Percentiles rank a stretch among this genome's conserved stretches.
These are phyloP conservation scores for Pseudachorutes palmiensis DNA, from an alignment of 1,140 invertebrate species.

Conservation along the genomic window DNA sequence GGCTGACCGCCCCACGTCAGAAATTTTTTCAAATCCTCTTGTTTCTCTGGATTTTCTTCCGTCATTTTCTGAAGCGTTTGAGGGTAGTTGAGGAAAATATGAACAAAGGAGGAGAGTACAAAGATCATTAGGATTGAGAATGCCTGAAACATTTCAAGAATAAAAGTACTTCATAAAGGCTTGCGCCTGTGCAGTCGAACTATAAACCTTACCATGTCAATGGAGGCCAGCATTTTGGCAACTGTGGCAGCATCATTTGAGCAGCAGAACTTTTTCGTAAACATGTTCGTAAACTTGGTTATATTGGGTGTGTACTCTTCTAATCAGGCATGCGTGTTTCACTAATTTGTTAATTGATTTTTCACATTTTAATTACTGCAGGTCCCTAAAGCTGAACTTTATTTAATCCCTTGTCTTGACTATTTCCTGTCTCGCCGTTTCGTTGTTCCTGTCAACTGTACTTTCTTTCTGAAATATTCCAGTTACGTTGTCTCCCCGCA, in stretches of 20 bases:
- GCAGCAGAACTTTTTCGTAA: constrained; percentile 14
- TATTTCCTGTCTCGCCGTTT: too few relatives aligned
- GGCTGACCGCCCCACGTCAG: constrained; percentile 5
- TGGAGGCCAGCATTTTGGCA: constrained; percentile 10
- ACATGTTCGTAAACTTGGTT: too few relatives aligned
- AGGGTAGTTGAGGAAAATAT: constrained; percentile 2
- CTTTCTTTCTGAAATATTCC: too few relatives aligned
- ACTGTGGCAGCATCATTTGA: constrained; percentile 9
- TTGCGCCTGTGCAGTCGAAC: too few relatives aligned
- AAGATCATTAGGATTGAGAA: constrained; percentile 8
- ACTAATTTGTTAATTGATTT: too few relatives aligned
- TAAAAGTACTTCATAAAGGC: neutral
- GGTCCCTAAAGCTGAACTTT: too few relatives aligned
- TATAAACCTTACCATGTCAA: constrained; percentile 12
- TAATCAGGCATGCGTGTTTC: too few relatives aligned
- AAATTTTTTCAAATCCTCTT: constrained; percentile 1
- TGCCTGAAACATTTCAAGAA: neutral
- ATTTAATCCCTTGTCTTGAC: too few relatives aligned
- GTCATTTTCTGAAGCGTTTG: neutral
- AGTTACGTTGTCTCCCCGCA: too few relatives aligned
- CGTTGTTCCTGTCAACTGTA: too few relatives aligned
- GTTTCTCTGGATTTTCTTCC: constrained; percentile 5
- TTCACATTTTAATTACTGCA: too few relatives aligned
- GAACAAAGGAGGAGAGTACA: neutral
- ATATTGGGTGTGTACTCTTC: too few relatives aligned